phyloP scores from a whole-genome alignment of 2,113 vertebrate genomes.

The Urocolius indicus region DNA sequence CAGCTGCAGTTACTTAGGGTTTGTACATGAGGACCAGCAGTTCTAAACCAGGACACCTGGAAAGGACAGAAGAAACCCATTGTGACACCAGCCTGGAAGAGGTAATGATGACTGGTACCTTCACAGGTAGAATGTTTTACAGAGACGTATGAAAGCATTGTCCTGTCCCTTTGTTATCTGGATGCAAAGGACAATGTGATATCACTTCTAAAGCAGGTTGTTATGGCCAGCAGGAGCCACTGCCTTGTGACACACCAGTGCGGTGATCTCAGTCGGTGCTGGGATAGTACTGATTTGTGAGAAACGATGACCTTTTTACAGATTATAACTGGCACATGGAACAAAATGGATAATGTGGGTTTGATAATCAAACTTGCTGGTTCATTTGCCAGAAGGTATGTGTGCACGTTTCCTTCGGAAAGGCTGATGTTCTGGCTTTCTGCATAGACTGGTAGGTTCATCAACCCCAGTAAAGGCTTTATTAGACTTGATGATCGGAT shows the following conservation, averaged over 20 bases:
- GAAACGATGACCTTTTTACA: background rate
- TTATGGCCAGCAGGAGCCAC: background rate
- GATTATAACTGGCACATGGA: background rate
- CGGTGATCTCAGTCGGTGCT: background rate
- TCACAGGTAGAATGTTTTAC: background rate
- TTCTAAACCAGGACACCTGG: background rate
- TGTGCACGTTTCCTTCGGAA: background rate
- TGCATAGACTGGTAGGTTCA: background rate
- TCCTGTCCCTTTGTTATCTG: background rate
- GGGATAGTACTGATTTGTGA: background rate
- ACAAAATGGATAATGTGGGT: background rate
- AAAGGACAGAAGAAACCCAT: background rate
- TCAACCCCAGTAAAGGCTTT: background rate
- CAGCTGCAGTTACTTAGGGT: too few relatives aligned
- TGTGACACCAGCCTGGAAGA: background rate
- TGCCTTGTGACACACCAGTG: background rate
- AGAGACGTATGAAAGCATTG: background rate
- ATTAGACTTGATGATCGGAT: background rate
- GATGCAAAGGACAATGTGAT: background rate
- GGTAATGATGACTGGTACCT: background rate
- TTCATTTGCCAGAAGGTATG: background rate
- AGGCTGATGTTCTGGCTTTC: rapidly evolving
- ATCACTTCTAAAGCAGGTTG: background rate
- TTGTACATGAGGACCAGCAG: background rate
- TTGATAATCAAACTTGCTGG: background rate